These are phyloP conservation scores for Pelmatolapia mariae DNA, from an alignment of 2,113 vertebrate genomes.

Conservation along the genomic window DNA sequence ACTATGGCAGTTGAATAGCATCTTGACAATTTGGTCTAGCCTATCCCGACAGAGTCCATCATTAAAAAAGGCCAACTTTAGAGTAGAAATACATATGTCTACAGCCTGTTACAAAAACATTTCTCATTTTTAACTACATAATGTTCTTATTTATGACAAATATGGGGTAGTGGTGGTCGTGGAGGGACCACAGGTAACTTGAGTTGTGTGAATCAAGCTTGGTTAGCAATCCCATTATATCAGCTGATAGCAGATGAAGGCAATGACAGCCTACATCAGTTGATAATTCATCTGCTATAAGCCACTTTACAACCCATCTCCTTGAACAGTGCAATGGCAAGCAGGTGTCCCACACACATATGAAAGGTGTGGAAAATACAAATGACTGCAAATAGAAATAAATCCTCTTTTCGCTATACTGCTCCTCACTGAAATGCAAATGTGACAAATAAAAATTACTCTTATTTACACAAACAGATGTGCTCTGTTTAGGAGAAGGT, in stretches of 20 bases:
- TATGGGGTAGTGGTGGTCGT: background rate
- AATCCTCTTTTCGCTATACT: fast-evolving
- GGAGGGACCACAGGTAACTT: background rate
- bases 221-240: background rate
- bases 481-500: background rate
- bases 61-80: background rate
- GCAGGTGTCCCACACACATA: background rate
- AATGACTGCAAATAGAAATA: background rate
- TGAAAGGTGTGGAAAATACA: background rate
- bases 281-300: background rate
- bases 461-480: background rate
- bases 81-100: background rate
- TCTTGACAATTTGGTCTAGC: background rate
- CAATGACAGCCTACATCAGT: background rate
- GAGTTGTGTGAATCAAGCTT: background rate
- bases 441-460: background rate
- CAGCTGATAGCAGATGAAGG: background rate
- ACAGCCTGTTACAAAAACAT: background rate
- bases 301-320: background rate
- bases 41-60: background rate
- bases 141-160: background rate
- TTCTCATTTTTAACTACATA: background rate
- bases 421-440: background rate
- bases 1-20: background rate
- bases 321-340: background rate